phyloP scores from a whole-genome alignment of 2,797 vertebrate species.

The Lemur catta region DNA sequence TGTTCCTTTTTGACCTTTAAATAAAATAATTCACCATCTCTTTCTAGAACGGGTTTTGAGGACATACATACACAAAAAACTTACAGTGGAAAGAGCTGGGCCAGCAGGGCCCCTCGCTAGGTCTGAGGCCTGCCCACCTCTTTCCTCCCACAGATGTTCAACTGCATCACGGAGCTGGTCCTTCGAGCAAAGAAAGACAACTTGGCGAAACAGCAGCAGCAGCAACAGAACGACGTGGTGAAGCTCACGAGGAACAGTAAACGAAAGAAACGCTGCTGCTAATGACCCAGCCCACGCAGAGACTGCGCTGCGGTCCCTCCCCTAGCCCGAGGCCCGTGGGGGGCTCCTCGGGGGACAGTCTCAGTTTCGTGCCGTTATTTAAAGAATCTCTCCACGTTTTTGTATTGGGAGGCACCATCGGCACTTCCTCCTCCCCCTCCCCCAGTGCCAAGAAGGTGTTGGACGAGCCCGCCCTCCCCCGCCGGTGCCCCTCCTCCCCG shows the following conservation, averaged over 20 bases:
- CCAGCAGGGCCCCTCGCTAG: accelerated
- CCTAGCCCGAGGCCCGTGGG: constrained; percentile 81
- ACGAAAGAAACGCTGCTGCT: constrained; percentile 99
- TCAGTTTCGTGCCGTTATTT: constrained; percentile 91
- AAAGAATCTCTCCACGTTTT: constrained; percentile 90
- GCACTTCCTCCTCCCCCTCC: constrained; percentile 82
- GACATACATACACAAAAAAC: not conserved
- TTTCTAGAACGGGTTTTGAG: not conserved
- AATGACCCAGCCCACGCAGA: constrained; percentile 83
- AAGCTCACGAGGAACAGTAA: constrained; percentile 99
- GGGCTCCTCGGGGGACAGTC: constrained; percentile 89
- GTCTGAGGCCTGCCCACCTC: constrained; percentile 2
- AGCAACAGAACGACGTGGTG: constrained; percentile 98
- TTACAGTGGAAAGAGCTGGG: not conserved
- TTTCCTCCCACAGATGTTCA: constrained; percentile 94
- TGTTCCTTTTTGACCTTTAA: not conserved
- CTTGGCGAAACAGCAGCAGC: constrained; percentile 97
- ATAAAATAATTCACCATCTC: not conserved
- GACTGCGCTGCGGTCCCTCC: constrained; percentile 82
- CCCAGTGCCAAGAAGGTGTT: constrained; percentile 87
- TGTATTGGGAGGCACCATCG: constrained; percentile 87
- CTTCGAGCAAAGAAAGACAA: constrained; percentile 98
- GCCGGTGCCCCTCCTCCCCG: constrained; percentile 63
- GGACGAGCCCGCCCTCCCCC: constrained; percentile 85
- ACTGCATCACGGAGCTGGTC: constrained; percentile 99